Percentiles rank a stretch among this genome's conserved stretches.
These are phyloP conservation scores for Centropus bengalensis DNA, from an alignment of 2,113 vertebrate genomes.

Conservation along the genomic window DNA sequence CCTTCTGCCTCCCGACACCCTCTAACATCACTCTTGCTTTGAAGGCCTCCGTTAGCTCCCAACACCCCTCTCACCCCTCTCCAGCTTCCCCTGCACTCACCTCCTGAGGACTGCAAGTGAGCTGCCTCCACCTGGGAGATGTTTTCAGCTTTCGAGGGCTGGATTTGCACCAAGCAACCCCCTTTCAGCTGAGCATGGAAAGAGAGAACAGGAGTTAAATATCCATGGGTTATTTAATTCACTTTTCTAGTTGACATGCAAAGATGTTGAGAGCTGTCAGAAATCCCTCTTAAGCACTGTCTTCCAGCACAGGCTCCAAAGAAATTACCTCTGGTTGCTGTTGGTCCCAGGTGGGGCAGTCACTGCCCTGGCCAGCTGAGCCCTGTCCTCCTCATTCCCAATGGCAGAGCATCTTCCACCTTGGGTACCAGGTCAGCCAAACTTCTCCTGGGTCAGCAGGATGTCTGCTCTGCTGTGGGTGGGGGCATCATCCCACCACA, in stretches of 20 bases:
- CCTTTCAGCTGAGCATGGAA: background rate
- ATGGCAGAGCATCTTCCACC: background rate
- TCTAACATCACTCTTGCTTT: slow-evolving; percentile 66
- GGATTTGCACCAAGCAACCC: background rate
- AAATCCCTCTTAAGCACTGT: background rate
- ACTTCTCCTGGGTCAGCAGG: background rate
- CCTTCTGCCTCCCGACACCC: slow-evolving; percentile 63
- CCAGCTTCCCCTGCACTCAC: slow-evolving; percentile 6
- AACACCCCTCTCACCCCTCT: slow-evolving; percentile 34
- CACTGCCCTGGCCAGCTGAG: background rate
- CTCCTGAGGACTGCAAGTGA: background rate
- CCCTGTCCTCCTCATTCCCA: background rate
- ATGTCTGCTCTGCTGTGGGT: background rate
- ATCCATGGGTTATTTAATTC: background rate
- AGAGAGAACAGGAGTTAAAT: background rate
- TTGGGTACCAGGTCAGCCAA: background rate
- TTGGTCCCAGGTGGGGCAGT: background rate
- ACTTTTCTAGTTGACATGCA: background rate
- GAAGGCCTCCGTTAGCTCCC: slow-evolving; percentile 46
- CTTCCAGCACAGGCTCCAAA: background rate
- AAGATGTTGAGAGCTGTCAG: background rate
- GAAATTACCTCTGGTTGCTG: background rate
- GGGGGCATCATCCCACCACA: too few relatives aligned
- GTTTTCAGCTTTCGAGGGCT: background rate
- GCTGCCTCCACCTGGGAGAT: rapidly evolving